These are phyloP conservation scores for Acropternis orthonyx DNA, from an alignment of 2,797 vertebrate genomes.

Conservation along the genomic window DNA sequence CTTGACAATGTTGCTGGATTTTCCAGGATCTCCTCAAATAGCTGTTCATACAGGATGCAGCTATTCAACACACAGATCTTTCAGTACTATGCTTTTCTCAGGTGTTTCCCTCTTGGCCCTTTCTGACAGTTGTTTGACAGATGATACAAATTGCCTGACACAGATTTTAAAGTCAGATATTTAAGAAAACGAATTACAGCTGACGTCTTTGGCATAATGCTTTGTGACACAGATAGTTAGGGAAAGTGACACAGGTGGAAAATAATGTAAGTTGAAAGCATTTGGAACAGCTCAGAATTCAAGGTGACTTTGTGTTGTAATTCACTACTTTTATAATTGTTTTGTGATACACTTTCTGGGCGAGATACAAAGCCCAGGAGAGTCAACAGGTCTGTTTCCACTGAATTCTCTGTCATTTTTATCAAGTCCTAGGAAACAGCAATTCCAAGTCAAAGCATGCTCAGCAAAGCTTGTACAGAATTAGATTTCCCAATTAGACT, in stretches of 20 bases:
- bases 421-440: background rate
- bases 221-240: conserved; percentile 59
- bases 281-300: conserved; percentile 16
- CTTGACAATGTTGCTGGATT: background rate
- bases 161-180: conserved; percentile 60
- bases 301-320: conserved; percentile 52
- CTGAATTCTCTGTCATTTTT: background rate
- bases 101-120: conserved; percentile 61
- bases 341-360: conserved; percentile 2
- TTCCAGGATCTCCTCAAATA: background rate
- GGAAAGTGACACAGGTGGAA: conserved; percentile 37
- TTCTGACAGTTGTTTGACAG: conserved; percentile 60
- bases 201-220: conserved; percentile 41
- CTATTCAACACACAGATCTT: background rate
- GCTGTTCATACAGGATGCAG: background rate
- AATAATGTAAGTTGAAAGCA: conserved; percentile 29
- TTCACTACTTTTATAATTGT: conserved; percentile 14
- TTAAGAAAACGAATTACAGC: conserved; percentile 60
- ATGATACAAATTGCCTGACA: conserved; percentile 53
- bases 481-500: background rate
- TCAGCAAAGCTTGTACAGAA: background rate
- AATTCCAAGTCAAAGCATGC: background rate
- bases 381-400: conserved; percentile 11
- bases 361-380: background rate
- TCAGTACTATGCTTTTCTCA: conserved; percentile 16